Base-by-base conservation (phyloP, 2,888 invertebrate species). In the Caenorhabditis afra region DNA sequence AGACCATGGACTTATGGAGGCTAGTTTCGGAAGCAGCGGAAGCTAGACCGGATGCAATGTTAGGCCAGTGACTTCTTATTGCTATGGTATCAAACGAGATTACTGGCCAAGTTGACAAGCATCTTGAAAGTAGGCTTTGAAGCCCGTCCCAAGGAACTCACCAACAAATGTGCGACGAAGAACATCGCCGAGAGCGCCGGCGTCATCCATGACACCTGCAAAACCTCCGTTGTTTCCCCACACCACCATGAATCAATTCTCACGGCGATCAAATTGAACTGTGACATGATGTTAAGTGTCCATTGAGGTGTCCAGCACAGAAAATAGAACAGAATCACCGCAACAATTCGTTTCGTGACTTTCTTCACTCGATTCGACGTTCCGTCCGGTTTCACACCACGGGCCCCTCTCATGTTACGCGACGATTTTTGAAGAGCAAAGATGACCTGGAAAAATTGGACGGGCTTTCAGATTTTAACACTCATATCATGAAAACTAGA, bases 241-340 rank as follows among this genome's bases (percentile, higher is more conserved):
- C n/a, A 49, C n/a, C 7, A 49, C n/a, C n/a, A n/a, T n/a, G n/a
- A n/a, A n/a, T n/a, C n/a, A n/a, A n/a, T 29, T 29, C 55, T 41
- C 20, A 58, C 85, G 67, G 66, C 83, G 52, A 89, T 82, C 20
- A 88, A 53, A 49, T 87, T 85, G 75, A 88, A 88, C 49, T 88
- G 87, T 14, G 83, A 76, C 80, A 89, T 81, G 18, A 89, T 84
- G 37, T 87, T 89, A 8, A 89, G 75, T 8, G 85, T 81, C 88
- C 88, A 90, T 59, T 89, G 87, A 0, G 89, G 89, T 11, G 88
- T 87, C 88, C 88, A 89, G 65, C 88, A 89, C 44, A 88, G 78
- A 77, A 88, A 90, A 39, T 90, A 89, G 82, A 89, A 89, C 12
- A 88, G 66, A 47, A 89, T 86, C 8, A 89, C 88, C 3, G 88